Base-by-base conservation (phyloP, 2,113 vertebrate species). In the Micronycteris hirsuta region DNA sequence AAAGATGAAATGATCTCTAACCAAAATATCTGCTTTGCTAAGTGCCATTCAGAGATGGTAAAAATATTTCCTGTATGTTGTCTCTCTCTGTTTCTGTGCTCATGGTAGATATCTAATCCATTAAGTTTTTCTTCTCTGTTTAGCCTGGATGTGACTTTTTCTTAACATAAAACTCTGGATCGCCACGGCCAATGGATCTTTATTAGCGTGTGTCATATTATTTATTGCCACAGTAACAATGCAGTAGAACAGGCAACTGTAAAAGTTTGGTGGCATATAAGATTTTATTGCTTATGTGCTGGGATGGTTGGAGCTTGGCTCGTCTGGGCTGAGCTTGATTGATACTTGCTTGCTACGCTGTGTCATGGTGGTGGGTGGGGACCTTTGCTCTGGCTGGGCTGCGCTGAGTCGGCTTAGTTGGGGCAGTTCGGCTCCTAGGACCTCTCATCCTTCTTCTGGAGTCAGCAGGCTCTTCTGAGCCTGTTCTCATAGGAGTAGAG, bases 21-120 rank as follows among this genome's bases (percentile, higher is more conserved):
- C 49, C 28, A 93, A 96, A 96, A 54, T 67, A 93, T 67, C 61
- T 86, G 31, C 87, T 90, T 77, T 73, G 67, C 38, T 92, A 67
- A 74, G 58, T 74, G 58, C 67, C 74, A 52, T 65, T 90, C 81
- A 82, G 90, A 93, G 70, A 81, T 67, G 81, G 52, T 63, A 88
- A 78, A 49, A 77, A 17, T 43, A 85, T 71, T 95, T 93, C 26
- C 56, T 85, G 7, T 43, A 11, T 81, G 41, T 52, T 77, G 41
- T 77, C 36, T 82, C 17, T n/a, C 41, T 26, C 28, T 65, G 31
- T 90, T 89, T 80, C 73, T 92, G 41, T 87, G 52, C 12, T 91
- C 36, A 8, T 41, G 63, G 58, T 70, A 88, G 65, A 41, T 76
- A 54, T 61, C 36, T 11, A 95, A 76, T 85, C 31, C 41, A 41